Conservation (phyloP, 2,113 vertebrate species). For the Ariopsis seemanni region DNA sequence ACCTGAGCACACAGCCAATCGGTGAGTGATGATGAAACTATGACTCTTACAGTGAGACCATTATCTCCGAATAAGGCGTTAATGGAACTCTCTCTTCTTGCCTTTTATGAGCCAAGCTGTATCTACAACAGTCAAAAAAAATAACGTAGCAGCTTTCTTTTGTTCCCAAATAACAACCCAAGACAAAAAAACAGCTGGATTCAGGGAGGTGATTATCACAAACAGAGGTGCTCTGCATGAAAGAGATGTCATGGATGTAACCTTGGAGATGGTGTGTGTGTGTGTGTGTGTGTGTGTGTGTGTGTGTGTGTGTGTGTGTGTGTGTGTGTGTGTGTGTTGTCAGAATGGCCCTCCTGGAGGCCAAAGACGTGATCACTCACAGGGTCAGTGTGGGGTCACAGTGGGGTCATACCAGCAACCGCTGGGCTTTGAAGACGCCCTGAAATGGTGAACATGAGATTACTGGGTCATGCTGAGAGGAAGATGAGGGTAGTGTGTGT, state of each 20-base stretch:
- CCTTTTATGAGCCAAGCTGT: constrained; percentile 16
- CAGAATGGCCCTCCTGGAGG: constrained; percentile 62
- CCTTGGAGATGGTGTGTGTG: constrained; percentile 50
- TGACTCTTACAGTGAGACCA: neutral
- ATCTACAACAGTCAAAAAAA: constrained; percentile 19
- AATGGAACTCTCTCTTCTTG: neutral
- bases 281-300: constrained; percentile 58
- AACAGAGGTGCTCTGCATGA: constrained; percentile 33
- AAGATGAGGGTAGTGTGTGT: neutral
- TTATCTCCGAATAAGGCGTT: neutral
- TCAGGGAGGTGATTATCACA: constrained; percentile 42
- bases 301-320: constrained; percentile 53
- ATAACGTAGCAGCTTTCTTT: neutral
- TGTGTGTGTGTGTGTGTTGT: constrained; percentile 54
- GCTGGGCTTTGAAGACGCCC: constrained; percentile 52
- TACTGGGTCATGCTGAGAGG: constrained; percentile 27
- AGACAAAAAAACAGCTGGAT: constrained; percentile 27
- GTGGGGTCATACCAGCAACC: constrained; percentile 61
- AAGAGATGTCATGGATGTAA: constrained; percentile 62
- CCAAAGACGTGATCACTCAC: constrained; percentile 71
- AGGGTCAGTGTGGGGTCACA: constrained; percentile 65
- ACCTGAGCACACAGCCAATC: neutral
- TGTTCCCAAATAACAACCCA: constrained; percentile 6
- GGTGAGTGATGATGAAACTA: constrained; percentile 28
- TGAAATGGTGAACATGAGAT: constrained; percentile 67